These are phyloP conservation scores for Nipponia nippon DNA, from an alignment of 2,113 vertebrate genomes.

Conservation along the genomic window DNA sequence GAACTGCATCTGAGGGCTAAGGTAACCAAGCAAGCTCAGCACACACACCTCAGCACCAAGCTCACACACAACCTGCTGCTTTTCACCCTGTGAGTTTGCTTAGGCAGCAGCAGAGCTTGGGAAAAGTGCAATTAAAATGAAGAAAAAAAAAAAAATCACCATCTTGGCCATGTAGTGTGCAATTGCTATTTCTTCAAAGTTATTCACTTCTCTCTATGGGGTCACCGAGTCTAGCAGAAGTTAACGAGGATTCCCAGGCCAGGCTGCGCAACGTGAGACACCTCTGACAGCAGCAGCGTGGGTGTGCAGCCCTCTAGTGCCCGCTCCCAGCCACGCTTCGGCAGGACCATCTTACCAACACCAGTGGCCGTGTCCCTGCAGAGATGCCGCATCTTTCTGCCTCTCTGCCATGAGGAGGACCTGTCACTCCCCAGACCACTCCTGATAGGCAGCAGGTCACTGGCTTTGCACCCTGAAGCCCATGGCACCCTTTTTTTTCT, in stretches of 20 bases:
- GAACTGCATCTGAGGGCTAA: background rate
- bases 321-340: accelerated
- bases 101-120: background rate
- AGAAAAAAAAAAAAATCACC: background rate
- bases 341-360: accelerated
- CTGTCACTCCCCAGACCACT: accelerated
- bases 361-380: accelerated
- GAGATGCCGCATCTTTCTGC: background rate
- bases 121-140: background rate
- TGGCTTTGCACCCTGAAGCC: background rate
- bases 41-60: background rate
- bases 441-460: background rate
- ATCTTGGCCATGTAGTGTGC: accelerated
- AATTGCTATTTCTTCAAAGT: background rate
- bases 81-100: background rate
- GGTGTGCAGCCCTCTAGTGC: constrained; percentile 42
- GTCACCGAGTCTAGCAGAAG: background rate
- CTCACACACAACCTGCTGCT: background rate
- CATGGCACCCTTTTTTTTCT: no score
- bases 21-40: background rate
- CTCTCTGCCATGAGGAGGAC: background rate
- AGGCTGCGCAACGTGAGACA: background rate
- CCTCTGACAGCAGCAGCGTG: background rate
- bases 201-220: background rate
- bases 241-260: background rate